phyloP scores from a whole-genome alignment of 2,797 vertebrate species.

The Catostomus latipinnis region DNA sequence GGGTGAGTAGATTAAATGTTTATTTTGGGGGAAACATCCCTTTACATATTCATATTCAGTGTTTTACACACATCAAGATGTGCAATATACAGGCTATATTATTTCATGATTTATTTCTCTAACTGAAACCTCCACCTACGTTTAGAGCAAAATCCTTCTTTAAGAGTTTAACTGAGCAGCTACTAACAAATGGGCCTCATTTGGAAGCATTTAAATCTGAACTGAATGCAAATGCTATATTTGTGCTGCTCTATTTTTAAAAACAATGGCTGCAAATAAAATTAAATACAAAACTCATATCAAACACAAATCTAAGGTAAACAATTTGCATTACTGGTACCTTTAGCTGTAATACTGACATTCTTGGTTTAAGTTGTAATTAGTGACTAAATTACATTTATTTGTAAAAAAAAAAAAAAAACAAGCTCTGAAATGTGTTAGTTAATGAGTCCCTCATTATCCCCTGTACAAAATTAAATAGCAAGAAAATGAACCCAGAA shows the following conservation, averaged over 20 bases:
- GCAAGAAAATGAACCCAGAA: background rate
- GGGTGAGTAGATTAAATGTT: too few relatives aligned
- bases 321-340: background rate
- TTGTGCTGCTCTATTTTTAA: background rate
- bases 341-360: background rate
- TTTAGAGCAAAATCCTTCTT: background rate
- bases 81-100: conserved; percentile 9
- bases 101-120: conserved; percentile 1
- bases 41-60: too few relatives aligned
- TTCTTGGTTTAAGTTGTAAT: background rate
- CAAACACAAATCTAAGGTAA: background rate
- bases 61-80: background rate
- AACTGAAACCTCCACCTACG: background rate
- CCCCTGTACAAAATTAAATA: conserved; percentile 33
- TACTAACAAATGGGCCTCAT: background rate
- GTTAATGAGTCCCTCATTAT: conserved; percentile 16
- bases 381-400: background rate
- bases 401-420: background rate
- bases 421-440: conserved; percentile 15
- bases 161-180: background rate
- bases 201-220: background rate
- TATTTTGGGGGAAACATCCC: background rate
- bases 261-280: background rate
- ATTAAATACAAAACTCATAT: background rate
- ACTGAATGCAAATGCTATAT: background rate